phyloP scores from a whole-genome alignment of 2,797 vertebrate species.

The Trichosurus vulpecula region DNA sequence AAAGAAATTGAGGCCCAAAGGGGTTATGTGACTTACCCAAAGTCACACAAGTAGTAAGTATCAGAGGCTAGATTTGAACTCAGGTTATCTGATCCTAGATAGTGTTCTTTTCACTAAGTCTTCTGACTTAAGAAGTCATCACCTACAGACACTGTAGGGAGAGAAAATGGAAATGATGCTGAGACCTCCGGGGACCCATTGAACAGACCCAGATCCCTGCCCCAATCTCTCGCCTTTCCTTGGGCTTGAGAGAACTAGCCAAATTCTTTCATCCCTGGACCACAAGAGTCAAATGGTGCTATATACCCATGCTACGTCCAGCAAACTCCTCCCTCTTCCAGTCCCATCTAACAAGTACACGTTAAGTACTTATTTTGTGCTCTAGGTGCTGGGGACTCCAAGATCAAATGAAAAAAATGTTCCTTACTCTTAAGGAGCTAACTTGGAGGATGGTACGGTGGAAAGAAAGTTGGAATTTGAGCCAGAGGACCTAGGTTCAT shows the following conservation, averaged over 20 bases:
- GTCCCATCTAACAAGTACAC: neutral
- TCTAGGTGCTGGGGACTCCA: neutral
- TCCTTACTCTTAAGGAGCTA: neutral
- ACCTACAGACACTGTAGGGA: neutral
- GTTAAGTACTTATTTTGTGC: neutral
- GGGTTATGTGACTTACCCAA: neutral
- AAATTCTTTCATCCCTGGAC: neutral
- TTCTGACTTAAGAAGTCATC: neutral
- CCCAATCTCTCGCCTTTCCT: neutral
- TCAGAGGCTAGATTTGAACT: neutral
- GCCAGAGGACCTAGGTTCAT: neutral
- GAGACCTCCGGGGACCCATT: neutral
- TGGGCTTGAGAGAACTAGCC: neutral
- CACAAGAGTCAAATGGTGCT: neutral
- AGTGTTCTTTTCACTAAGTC: neutral
- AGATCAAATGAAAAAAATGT: neutral
- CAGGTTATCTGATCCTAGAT: neutral
- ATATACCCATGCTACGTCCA: neutral
- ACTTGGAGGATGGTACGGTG: neutral
- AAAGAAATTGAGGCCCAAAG: neutral
- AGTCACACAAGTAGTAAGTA: neutral
- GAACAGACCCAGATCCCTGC: neutral
- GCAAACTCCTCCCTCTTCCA: neutral
- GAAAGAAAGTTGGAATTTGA: neutral
- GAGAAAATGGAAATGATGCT: neutral